Conservation (phyloP, 2,888 invertebrate genomes). For the Neuroscelio doddi region DNA sequence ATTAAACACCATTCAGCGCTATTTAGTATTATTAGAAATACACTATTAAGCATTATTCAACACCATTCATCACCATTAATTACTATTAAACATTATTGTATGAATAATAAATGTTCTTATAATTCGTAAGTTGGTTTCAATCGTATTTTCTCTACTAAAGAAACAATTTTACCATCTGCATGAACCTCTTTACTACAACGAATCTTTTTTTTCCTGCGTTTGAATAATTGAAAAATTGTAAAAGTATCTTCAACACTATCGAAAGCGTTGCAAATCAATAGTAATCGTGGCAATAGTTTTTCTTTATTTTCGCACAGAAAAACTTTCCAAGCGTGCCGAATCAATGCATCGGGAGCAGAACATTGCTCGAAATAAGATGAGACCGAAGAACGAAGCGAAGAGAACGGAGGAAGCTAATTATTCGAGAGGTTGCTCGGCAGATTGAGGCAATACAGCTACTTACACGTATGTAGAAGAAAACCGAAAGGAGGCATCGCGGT, state of each 20-base stretch:
- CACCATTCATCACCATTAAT: too few relatives aligned
- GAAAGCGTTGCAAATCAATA: background rate
- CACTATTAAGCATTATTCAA: too few relatives aligned
- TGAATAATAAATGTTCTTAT: too few relatives aligned
- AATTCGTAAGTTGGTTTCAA: too few relatives aligned
- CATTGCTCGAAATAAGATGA: slow-evolving; percentile 6
- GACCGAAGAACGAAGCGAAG: slow-evolving; percentile 28
- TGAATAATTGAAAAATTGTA: too few relatives aligned
- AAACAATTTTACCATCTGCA: too few relatives aligned
- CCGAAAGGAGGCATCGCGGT: slow-evolving; percentile 31
- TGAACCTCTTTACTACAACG: too few relatives aligned
- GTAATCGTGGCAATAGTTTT: background rate
- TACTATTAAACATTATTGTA: too few relatives aligned
- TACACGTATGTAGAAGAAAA: slow-evolving; percentile 17
- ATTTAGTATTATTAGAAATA: too few relatives aligned
- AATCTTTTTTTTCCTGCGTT: too few relatives aligned
- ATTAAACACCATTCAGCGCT: too few relatives aligned
- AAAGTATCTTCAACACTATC: background rate
- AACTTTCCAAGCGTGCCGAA: slow-evolving; percentile 23
- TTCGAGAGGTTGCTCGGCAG: slow-evolving; percentile 38
- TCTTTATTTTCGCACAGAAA: slow-evolving; percentile 16
- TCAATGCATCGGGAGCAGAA: slow-evolving; percentile 25
- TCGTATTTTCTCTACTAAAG: too few relatives aligned
- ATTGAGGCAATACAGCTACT: slow-evolving; percentile 41
- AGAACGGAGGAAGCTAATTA: slow-evolving; percentile 42